phyloP scores from a whole-genome alignment of 1,140 invertebrate genomes.

The Dreissena polymorpha region DNA sequence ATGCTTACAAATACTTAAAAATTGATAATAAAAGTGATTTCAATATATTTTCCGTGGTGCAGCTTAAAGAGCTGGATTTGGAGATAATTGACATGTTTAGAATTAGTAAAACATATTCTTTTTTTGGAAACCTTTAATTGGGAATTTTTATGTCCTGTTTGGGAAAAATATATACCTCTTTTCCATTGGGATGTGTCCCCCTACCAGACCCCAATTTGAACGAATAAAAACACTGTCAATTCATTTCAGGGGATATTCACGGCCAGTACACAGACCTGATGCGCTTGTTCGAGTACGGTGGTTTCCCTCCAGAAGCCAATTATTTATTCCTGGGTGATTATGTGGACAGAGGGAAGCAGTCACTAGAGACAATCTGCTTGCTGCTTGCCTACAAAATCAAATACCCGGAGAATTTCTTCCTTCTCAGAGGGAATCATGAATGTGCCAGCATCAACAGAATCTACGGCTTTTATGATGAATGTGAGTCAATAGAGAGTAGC shows the following conservation, averaged over 20 bases:
- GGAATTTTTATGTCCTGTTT: no score
- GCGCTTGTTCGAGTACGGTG: constrained; percentile 82
- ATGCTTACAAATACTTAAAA: no score
- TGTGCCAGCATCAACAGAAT: constrained; percentile 85
- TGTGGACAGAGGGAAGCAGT: constrained; percentile 83
- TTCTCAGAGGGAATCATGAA: constrained; percentile 86
- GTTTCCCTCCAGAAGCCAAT: constrained; percentile 83
- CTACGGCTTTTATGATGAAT: constrained; percentile 82
- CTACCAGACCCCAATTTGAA: no score
- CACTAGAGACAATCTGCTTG: constrained; percentile 81
- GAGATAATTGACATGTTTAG: no score
- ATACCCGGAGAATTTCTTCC: constrained; percentile 84
- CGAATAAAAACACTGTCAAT: no score
- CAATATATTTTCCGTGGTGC: no score
- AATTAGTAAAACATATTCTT: no score
- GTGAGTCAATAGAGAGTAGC: constrained; percentile 68
- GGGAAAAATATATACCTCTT: no score
- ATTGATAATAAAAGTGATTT: no score
- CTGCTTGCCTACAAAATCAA: constrained; percentile 80
- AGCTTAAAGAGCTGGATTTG: no score
- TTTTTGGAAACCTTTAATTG: no score
- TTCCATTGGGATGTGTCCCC: no score
- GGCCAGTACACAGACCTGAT: constrained; percentile 83
- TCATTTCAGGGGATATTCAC: constrained; percentile 83
- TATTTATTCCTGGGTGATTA: constrained; percentile 83